These are phyloP conservation scores for Zygaena filipendulae DNA, from an alignment of 2,888 invertebrate species.

Conservation along the genomic window DNA sequence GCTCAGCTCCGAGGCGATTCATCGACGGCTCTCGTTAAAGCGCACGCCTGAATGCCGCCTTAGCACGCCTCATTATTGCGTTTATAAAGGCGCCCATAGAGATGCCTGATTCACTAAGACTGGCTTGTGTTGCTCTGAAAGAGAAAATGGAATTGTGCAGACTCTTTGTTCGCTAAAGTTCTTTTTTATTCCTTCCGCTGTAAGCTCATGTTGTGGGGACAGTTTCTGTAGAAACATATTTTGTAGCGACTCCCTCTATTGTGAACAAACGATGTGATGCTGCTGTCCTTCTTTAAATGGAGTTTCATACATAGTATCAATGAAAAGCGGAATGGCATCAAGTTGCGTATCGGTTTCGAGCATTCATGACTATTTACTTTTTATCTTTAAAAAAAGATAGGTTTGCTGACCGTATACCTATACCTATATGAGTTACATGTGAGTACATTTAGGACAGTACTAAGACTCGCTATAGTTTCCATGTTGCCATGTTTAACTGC, in stretches of 20 bases:
- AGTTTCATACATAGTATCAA: too few species aligned
- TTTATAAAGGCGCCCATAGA: constrained; percentile 64
- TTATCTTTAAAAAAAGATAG: too few species aligned
- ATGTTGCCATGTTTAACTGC: too few species aligned
- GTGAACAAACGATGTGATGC: constrained; percentile 32
- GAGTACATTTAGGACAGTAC: too few species aligned
- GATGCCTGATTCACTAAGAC: constrained; percentile 58
- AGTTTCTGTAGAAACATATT: constrained; percentile 32
- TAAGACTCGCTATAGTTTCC: too few species aligned
- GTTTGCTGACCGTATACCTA: too few species aligned
- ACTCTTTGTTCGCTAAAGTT: constrained; percentile 52
- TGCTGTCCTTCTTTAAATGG: too few species aligned
- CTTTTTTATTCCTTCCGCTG: constrained; percentile 38
- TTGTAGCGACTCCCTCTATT: constrained; percentile 35
- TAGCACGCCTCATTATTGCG: constrained; percentile 66
- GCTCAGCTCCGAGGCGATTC: constrained; percentile 58
- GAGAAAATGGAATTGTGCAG: constrained; percentile 64
- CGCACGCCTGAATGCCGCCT: constrained; percentile 55
- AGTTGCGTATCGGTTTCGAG: too few species aligned
- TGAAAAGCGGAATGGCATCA: too few species aligned
- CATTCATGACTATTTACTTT: too few species aligned
- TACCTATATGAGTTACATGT: too few species aligned
- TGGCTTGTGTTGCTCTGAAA: constrained; percentile 50
- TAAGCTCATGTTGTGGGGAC: constrained; percentile 25
- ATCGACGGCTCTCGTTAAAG: constrained; percentile 59